Conservation (phyloP, 1,140 invertebrate genomes). For the Saccostrea echinata region DNA sequence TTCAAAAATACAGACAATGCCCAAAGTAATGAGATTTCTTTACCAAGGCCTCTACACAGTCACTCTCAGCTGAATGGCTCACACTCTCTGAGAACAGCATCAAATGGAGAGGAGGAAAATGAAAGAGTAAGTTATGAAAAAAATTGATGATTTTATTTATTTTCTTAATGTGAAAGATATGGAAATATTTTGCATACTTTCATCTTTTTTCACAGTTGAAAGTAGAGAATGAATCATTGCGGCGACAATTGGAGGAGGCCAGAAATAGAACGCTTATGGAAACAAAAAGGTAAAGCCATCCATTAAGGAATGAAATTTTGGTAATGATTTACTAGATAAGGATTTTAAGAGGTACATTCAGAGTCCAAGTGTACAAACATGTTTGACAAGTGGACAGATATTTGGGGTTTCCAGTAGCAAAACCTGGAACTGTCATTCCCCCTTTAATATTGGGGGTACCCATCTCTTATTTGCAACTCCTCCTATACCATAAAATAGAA, state of each 20-base stretch:
- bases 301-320: too few species aligned
- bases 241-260: slow-evolving; percentile 53
- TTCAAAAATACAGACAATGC: slow-evolving; percentile 52
- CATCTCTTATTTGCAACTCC: too few species aligned
- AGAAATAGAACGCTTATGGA: slow-evolving; percentile 52
- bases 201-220: neutral
- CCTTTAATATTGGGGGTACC: too few species aligned
- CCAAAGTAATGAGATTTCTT: slow-evolving; percentile 24
- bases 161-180: neutral
- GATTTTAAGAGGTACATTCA: too few species aligned
- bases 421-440: too few species aligned
- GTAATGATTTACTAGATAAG: too few species aligned
- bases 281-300: slow-evolving; percentile 49
- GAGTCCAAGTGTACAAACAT: too few species aligned
- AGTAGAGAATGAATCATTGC: slow-evolving; percentile 1
- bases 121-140: slow-evolving; percentile 1
- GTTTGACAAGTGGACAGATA: too few species aligned
- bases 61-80: neutral
- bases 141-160: neutral
- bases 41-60: neutral
- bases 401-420: too few species aligned
- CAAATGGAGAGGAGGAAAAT: neutral
- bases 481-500: too few species aligned
- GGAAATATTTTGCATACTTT: neutral
- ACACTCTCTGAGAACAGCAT: neutral